Percentiles rank a stretch among this genome's conserved stretches.
phyloP scores from a whole-genome alignment of 2,113 vertebrate species.

The Eubucco bourcierii region DNA sequence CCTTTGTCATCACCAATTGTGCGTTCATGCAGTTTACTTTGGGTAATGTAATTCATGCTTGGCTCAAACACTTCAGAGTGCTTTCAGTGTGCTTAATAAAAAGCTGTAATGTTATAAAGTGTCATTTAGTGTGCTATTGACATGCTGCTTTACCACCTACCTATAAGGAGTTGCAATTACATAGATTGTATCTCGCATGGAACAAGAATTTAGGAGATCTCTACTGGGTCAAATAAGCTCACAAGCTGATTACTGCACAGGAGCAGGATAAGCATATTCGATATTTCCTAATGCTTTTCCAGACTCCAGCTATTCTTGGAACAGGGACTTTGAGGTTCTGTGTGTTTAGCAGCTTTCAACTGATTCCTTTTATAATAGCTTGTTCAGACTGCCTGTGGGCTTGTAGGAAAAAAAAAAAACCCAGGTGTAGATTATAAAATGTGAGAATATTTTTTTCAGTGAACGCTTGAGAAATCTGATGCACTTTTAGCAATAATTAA shows the following conservation, averaged over 20 bases:
- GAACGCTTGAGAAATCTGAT: neutral
- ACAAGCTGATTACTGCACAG: neutral
- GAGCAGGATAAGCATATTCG: neutral
- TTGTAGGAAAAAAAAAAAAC: neutral
- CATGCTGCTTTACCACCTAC: neutral
- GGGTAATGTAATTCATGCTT: neutral
- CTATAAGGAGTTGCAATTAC: neutral
- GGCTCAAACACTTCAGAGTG: neutral
- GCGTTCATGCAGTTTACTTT: neutral
- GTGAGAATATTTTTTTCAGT: neutral
- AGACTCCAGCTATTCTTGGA: neutral
- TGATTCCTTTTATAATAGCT: neutral
- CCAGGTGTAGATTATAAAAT: neutral
- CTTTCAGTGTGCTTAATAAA: neutral
- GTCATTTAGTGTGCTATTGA: neutral
- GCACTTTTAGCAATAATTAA: neutral
- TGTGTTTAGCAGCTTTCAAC: neutral
- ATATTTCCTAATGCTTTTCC: neutral
- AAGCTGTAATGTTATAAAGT: neutral
- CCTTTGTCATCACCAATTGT: neutral
- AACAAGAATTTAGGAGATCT: neutral
- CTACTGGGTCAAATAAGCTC: neutral
- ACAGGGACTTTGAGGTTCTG: neutral
- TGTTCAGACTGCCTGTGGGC: neutral
- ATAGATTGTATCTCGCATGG: rapidly evolving